Conservation (phyloP, 2,113 vertebrate species). For the Stercorarius parasiticus region DNA sequence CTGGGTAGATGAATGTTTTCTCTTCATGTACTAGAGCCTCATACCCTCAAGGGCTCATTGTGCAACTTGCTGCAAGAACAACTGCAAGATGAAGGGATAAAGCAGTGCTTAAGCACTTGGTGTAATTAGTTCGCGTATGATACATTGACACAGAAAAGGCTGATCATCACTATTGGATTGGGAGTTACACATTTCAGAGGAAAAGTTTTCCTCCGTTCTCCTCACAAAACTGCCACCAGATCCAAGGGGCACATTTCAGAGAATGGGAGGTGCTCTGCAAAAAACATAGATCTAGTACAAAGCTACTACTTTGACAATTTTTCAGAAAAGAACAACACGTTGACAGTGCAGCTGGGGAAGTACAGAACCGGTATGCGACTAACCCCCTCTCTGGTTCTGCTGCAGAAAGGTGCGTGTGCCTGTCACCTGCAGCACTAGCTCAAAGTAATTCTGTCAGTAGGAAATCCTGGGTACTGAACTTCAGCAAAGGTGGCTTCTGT, state of each 20-base stretch:
- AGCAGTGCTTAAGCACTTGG: neutral
- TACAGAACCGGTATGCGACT: neutral
- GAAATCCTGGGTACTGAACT: neutral
- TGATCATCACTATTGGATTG: neutral
- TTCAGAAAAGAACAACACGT: neutral
- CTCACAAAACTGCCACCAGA: neutral
- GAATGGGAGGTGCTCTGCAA: neutral
- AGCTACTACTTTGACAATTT: neutral
- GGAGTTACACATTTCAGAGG: neutral
- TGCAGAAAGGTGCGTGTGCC: accelerated
- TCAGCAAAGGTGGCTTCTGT: neutral
- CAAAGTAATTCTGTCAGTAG: neutral
- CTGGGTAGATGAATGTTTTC: neutral
- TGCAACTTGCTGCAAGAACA: conserved; percentile 16
- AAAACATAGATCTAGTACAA: neutral
- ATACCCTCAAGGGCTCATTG: conserved; percentile 37
- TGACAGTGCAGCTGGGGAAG: neutral
- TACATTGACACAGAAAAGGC: neutral
- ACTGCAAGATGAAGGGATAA: conserved; percentile 13
- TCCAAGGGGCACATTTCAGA: neutral
- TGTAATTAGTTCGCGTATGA: neutral
- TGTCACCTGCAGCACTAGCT: neutral
- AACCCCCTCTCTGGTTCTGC: neutral
- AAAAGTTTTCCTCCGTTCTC: neutral
- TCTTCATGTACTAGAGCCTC: neutral